phyloP scores from a whole-genome alignment of 1,140 invertebrate genomes.

The Drosophila pachea region DNA sequence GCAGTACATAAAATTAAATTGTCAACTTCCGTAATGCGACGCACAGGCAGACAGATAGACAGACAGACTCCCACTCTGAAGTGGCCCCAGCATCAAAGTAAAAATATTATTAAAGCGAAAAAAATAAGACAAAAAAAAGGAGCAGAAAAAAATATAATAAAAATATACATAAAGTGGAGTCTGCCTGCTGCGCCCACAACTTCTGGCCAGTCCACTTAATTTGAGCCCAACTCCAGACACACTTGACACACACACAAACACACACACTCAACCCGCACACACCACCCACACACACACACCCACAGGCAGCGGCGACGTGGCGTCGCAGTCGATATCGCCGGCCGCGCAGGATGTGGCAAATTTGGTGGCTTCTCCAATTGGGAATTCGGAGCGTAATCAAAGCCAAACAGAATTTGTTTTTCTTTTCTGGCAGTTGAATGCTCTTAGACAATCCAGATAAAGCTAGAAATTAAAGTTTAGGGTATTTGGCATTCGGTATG shows the following conservation, averaged over 20 bases:
- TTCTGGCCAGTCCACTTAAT: conserved; percentile 71
- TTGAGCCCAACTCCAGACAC: conserved; percentile 56
- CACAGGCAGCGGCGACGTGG: conserved; percentile 25
- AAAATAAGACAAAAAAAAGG: conserved; percentile 20
- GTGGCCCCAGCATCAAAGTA: conserved; percentile 68
- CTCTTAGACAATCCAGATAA: not conserved
- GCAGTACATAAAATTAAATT: conserved; percentile 75
- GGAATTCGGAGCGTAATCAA: conserved; percentile 29
- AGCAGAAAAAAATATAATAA: conserved; percentile 28
- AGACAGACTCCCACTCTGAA: conserved; percentile 30
- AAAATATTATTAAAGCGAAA: conserved; percentile 72
- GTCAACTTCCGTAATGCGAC: conserved; percentile 72
- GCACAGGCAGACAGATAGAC: conserved; percentile 48
- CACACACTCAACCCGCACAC: no score
- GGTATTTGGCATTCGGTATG: not conserved
- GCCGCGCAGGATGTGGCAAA: conserved; percentile 71
- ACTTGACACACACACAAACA: conserved; percentile 58
- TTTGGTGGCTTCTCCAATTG: conserved; percentile 56
- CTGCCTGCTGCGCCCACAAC: conserved; percentile 5
- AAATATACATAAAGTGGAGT: conserved; percentile 5
- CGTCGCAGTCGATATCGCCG: conserved; percentile 52
- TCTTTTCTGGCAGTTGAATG: not conserved
- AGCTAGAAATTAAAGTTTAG: not conserved
- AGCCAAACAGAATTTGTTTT: conserved; percentile 17
- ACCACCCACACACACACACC: conserved; percentile 34